Percentiles rank a stretch among this genome's conserved stretches.
Evolutionary conservation across 2,888 invertebrate species (phyloP).

Genomic region (Drosophila niveifrons): DNA sequence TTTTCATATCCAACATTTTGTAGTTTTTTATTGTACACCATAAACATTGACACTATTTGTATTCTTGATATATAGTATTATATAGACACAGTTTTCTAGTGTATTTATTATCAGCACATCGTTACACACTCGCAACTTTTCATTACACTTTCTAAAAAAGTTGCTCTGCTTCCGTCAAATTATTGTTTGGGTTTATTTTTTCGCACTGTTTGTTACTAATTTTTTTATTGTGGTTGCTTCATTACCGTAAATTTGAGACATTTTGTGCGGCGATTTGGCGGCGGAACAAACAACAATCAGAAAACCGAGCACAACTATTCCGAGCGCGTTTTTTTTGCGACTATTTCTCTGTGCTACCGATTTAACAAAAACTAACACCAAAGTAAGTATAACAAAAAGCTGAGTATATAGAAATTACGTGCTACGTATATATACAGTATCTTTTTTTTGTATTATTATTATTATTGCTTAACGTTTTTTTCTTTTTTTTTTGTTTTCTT

Average conservation of each 20-base stretch:
- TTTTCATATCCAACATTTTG: not conserved
- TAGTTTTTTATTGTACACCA: not conserved
- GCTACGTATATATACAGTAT: slow-evolving; percentile 16
- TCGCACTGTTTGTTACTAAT: slow-evolving; percentile 3
- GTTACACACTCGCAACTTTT: not conserved
- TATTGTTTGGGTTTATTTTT: slow-evolving; percentile 20
- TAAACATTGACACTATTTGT: not conserved
- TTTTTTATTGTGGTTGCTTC: slow-evolving; percentile 21
- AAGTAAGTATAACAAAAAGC: slow-evolving; percentile 7
- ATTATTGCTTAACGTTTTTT: slow-evolving; percentile 7
- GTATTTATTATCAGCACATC: slow-evolving; percentile 7
- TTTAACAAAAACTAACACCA: slow-evolving; percentile 24
- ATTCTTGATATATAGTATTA: not conserved
- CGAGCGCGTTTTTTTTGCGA: slow-evolving; percentile 22
- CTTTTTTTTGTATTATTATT: slow-evolving; percentile 17
- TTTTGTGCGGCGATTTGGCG: slow-evolving; percentile 27
- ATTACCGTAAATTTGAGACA: slow-evolving; percentile 47
- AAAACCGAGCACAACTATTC: slow-evolving; percentile 8
- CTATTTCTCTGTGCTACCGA: slow-evolving; percentile 7
- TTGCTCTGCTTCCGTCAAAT: slow-evolving; percentile 28
- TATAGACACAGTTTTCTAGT: not conserved
- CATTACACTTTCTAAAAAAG: slow-evolving; percentile 17
- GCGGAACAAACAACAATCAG: slow-evolving; percentile 19
- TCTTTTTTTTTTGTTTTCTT: not conserved
- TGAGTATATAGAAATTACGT: slow-evolving; percentile 27